Evolutionary conservation across 2,888 invertebrate genomes (phyloP), one percentile per base, ranked within the genome.

Genomic region (Ischnura elegans): DNA sequence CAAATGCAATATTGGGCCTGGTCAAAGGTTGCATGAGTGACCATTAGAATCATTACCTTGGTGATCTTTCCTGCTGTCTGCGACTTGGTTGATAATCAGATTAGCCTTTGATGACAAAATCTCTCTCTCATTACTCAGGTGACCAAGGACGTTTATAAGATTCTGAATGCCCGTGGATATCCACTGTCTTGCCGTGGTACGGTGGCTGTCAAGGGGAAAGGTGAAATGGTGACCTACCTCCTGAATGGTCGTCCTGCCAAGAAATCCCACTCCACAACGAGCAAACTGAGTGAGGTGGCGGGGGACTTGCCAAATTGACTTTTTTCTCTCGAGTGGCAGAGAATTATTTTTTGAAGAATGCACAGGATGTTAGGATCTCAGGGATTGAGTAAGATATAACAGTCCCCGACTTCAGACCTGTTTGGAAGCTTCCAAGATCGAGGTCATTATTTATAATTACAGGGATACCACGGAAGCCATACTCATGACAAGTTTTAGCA

Each of bases 191-290:
- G 98, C 96, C 97, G 99, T 6, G 99, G 99, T 36, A 97, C 97
- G 94, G 98, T 99, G 93, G 97, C 98, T 95, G 99, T 99, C 25
- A 99, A 99, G 96, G 99, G 99, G 94, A 99, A 99, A 96, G 99
- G 99, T 42, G 98, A 98, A 94, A 99, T 99, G 99, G 97, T 98
- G 94, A 99, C 99, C 0, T 99, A 98, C 96, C 98, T 98, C 96
- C 96, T 98, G 93, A 97, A 97, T 19, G 97, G 97, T 42, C 42
- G 90, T 85, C 76, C 93, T 1, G 76, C 55, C 46, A 94, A 87
- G 43, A 93, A 86, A 93, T 66, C 84, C n/a, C 47, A 55, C 46
- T 93, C 93, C 21, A 84, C 66, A 29, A 36, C 36, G 51, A 85
- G 84, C 55, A 94, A 47, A 90, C 42, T 55, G 90, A 85, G 47